These are phyloP conservation scores for Aleiodes leptofemur DNA, from an alignment of 2,888 invertebrate genomes.

Conservation along the genomic window DNA sequence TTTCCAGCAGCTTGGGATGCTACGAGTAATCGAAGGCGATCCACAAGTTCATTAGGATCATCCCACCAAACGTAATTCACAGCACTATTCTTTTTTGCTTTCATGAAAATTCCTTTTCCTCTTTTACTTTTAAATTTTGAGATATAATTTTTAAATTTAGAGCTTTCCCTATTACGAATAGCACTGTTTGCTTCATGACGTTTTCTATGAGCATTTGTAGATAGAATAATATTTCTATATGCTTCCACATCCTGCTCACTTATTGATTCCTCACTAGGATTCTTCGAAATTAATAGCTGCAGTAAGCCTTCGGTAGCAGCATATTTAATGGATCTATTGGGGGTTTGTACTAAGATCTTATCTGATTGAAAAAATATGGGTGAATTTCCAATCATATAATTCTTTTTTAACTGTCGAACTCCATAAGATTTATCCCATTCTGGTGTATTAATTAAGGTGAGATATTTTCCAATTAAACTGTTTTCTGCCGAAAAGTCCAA, in stretches of 20 bases:
- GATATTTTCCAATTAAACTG: background rate
- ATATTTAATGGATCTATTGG: background rate
- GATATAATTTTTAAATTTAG: background rate
- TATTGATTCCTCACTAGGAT: background rate
- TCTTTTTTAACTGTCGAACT: background rate
- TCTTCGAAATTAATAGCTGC: background rate
- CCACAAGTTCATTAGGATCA: slow-evolving; percentile 31
- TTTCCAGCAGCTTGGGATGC: slow-evolving; percentile 7
- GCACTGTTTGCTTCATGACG: background rate
- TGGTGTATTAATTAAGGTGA: background rate
- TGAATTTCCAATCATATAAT: background rate
- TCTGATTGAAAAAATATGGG: background rate
- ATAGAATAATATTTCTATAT: slow-evolving; percentile 15
- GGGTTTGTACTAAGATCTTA: background rate
- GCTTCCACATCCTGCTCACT: background rate
- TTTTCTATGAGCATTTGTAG: slow-evolving; percentile 20
- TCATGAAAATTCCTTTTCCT: too few species aligned
- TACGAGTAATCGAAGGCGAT: background rate
- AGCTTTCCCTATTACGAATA: background rate
- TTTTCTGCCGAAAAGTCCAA: too few species aligned
- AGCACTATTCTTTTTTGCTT: background rate
- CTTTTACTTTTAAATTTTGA: background rate
- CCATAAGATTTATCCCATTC: background rate
- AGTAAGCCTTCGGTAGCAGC: background rate
- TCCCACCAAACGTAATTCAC: background rate